Percentiles rank a stretch among this genome's conserved stretches.
Conservation (phyloP, 2,113 vertebrate genomes). For the Misgurnus mizolepis region DNA sequence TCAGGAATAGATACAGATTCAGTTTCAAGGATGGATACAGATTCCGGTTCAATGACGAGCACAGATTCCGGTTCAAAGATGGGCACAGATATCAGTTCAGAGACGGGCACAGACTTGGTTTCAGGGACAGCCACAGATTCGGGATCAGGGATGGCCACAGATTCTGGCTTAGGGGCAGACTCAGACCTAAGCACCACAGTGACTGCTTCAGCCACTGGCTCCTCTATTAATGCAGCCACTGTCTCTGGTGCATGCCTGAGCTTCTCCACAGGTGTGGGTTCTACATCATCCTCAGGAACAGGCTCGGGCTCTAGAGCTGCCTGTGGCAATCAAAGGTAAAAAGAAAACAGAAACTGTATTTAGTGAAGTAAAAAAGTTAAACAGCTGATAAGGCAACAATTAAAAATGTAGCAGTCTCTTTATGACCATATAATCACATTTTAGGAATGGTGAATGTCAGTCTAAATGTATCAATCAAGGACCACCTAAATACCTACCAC, state of each 20-base stretch:
- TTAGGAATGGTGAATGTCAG: too few relatives aligned
- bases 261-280: constrained; percentile 10
- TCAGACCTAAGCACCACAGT: not conserved
- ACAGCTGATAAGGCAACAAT: too few relatives aligned
- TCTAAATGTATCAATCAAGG: too few relatives aligned
- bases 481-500: not conserved
- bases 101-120: not conserved
- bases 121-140: not conserved
- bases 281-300: not conserved
- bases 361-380: too few relatives aligned
- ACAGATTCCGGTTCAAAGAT: not conserved
- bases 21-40: constrained; percentile 4
- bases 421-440: too few relatives aligned
- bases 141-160: not conserved
- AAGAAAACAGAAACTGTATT: not conserved
- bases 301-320: constrained; percentile 39
- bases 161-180: not conserved
- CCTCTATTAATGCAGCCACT: not conserved
- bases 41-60: not conserved
- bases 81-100: not conserved
- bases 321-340: constrained; percentile 13
- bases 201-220: not conserved
- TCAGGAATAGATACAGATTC: not conserved
- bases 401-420: too few relatives aligned
- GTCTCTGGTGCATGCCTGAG: not conserved